Evolutionary conservation across 2,113 vertebrate species (phyloP), one percentile per base, ranked within the genome.

Genomic region (Telmatochromis sp.): DNA sequence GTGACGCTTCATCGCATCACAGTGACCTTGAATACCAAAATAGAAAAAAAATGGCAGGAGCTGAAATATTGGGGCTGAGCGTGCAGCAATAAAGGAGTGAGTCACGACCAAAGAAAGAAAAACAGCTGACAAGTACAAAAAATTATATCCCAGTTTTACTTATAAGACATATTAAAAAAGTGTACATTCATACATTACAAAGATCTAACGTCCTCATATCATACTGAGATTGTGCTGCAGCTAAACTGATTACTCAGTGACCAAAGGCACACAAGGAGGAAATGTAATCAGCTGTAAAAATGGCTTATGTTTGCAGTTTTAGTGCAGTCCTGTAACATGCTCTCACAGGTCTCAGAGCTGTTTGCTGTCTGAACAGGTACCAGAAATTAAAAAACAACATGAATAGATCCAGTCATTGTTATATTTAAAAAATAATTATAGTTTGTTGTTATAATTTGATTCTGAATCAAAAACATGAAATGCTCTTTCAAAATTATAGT

Each of bases 11-110:
- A 65, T 75, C 84, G 63, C 80, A 68, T 87, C 89, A 53, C 73
- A 15, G 35, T 93, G 94, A 95, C 95, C 94, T 96, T 95, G 94
- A 91, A 75, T 9, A 83, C 78, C n/a, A 33, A 94, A 93, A 92
- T 86, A 93, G 87, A 85, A 90, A 93, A 45, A 45, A 75, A 11
- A 28, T 17, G 50, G 31, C 33, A 50, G 5, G n/a, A 81, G 73
- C 10, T 71, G 58, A 50, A 80, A 71, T 60, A 73, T 47, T 54
- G 21, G 23, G 60, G 26, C 63, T 82, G 79, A 88, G 35, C n/a
- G 1, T 40, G 35, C 11, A 1, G 63, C 35, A 68, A 23, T 40
- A 68, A 68, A 68, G 26, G 26, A 53, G 13, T 50, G 33, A 57
- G 21, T 81, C 83, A 78, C 13, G 4, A 31, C 19, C 68, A 26